Base-by-base conservation (phyloP, 2,113 vertebrate species). In the Antigone vipio region DNA sequence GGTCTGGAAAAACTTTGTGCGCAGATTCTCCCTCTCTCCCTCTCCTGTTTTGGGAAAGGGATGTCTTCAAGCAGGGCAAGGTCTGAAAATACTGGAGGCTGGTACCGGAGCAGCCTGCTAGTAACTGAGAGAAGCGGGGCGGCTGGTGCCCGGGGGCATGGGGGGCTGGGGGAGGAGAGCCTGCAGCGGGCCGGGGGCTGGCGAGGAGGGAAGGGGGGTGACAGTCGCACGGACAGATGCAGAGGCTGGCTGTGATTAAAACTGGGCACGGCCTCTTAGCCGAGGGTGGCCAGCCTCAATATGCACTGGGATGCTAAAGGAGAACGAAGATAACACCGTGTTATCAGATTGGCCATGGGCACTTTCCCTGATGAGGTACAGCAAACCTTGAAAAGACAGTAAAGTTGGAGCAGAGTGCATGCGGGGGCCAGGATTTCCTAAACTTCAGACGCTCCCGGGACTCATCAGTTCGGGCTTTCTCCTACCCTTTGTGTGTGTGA, bases 1-100 rank as follows among this genome's bases (percentile, higher is more conserved):
- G 59, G 15, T 52, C 64, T 60, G 53, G 50, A 14, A 29, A 89
- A 97, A 97, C 85, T 96, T 97, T 85, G 50, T 52, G 42, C 66
- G 4, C 23, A 9, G 34, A 23, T 88, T 67, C 67, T 83, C 27
- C 32, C 6, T 38, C 6, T 49, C n/a, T 59, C 60, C 17, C 42
- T 44, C 29, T 59, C 45, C 34, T 20, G 6, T 38, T 77, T 42
- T 45, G n/a, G 71, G 27, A 69, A 30, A 24, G 50, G 35, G 35
- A 16, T 85, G 83, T 29, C 71, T 88, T 76, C 68, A 6, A 0
- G 42, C 27, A 4, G 32, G 50, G 32, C 35, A 24, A 47, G 20
- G 22, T 40, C 55, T 17, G 76, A n/a, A 75, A 47, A 40, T 21
- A 2, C 0, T 40, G 27, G 49, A 30, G n/a, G 9, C 34, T 60